Percentiles rank a stretch among this genome's conserved stretches.
phyloP scores from a whole-genome alignment of 2,888 invertebrate species.

The Cephonodes hylas region DNA sequence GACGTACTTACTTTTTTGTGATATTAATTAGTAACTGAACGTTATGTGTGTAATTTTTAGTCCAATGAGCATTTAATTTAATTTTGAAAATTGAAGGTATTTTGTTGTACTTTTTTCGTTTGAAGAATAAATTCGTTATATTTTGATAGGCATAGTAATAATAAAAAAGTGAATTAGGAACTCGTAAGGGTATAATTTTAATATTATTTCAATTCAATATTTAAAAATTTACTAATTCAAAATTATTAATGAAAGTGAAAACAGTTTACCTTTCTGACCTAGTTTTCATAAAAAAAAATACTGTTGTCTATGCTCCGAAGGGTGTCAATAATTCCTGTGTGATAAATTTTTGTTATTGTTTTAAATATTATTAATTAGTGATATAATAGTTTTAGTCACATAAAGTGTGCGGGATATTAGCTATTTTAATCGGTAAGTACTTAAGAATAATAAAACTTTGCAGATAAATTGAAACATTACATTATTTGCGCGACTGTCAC shows the following conservation, averaged over 20 bases:
- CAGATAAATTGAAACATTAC: neutral
- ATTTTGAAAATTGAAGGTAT: too few species aligned
- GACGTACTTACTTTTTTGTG: too few species aligned
- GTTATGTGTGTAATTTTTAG: too few species aligned
- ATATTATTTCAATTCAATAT: too few species aligned
- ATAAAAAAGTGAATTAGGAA: too few species aligned
- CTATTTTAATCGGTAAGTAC: neutral
- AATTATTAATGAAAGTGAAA: neutral
- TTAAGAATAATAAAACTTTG: neutral
- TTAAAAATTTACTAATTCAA: neutral
- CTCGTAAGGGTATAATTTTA: too few species aligned
- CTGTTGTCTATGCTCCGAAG: slow-evolving; percentile 43
- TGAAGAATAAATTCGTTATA: too few species aligned
- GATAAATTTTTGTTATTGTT: slow-evolving; percentile 23
- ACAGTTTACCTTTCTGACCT: slow-evolving; percentile 15
- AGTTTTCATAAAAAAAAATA: slow-evolving; percentile 28
- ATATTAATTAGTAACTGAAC: too few species aligned
- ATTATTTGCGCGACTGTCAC: neutral
- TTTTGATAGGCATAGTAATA: too few species aligned
- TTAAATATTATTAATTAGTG: neutral
- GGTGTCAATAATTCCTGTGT: slow-evolving; percentile 54
- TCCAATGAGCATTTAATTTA: too few species aligned
- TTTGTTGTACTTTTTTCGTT: too few species aligned
- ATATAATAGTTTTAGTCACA: neutral
- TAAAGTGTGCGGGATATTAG: slow-evolving; percentile 15